A percentile compares a stretch with the other conserved stretches of the same genome.
These are phyloP conservation scores for Anthopleura sola DNA, from an alignment of 64 coral and sea anemone genomes.

Conservation along the genomic window DNA sequence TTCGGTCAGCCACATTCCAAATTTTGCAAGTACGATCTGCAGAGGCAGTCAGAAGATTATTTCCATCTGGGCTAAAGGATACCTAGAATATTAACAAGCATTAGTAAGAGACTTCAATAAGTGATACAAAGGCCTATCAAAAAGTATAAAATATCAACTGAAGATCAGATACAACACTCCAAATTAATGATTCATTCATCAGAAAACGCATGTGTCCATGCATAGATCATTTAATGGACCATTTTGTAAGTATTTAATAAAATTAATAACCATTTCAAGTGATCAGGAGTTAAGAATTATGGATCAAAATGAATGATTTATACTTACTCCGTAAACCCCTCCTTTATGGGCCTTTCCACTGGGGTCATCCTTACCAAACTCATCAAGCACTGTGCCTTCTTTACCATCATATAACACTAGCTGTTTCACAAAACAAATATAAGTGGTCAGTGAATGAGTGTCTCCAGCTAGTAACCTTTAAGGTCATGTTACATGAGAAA, in stretches of 20 bases:
- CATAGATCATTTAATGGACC: no score
- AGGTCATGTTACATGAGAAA: no score
- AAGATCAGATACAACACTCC: no score
- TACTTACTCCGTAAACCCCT: constrained; percentile 77
- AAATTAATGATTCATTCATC: no score
- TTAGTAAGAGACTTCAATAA: not conserved
- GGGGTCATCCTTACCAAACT: constrained; percentile 25
- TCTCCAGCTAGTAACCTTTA: no score
- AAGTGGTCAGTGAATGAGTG: not conserved
- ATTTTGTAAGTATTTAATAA: no score
- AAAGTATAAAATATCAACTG: not conserved
- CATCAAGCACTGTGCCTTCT: constrained; percentile 25
- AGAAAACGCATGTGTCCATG: no score
- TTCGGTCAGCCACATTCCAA: constrained; percentile 66
- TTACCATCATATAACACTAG: constrained; percentile 78
- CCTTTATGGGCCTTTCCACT: constrained; percentile 70
- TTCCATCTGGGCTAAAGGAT: constrained; percentile 75
- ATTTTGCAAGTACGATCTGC: constrained; percentile 94
- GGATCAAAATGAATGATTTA: no score
- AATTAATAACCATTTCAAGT: no score
- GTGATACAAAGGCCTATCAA: not conserved
- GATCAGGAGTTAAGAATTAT: no score
- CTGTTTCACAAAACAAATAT: constrained; percentile 10
- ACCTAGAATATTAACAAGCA: constrained; percentile 40
- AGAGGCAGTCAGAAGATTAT: constrained; percentile 80